Percentiles rank a stretch among this genome's conserved stretches.
Conservation (phyloP, 1,140 invertebrate genomes). For the Formica selysi region DNA sequence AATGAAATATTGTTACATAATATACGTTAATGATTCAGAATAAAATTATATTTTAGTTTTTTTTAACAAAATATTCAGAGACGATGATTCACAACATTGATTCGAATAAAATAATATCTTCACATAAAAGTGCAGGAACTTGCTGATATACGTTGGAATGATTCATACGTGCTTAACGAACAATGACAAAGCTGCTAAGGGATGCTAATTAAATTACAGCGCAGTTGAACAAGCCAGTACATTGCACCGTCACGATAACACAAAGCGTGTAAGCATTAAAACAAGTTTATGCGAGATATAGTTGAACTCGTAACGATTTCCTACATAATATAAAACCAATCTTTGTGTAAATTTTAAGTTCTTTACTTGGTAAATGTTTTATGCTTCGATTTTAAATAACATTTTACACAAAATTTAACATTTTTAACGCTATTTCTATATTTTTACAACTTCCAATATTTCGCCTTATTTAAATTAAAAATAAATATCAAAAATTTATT, state of each 20-base stretch:
- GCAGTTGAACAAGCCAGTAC: conserved; percentile 37
- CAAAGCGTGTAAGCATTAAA: neutral
- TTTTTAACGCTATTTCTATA: too few relatives aligned
- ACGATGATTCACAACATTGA: neutral
- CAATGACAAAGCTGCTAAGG: conserved; percentile 49
- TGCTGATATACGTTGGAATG: conserved; percentile 4
- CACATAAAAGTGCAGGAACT: conserved; percentile 12
- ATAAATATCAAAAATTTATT: neutral
- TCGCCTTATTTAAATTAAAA: neutral
- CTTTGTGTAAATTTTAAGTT: neutral
- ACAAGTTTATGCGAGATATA: conserved; percentile 41
- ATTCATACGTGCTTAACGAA: conserved; percentile 32
- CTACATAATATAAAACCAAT: neutral
- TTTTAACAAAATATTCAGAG: conserved; percentile 1
- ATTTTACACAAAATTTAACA: neutral
- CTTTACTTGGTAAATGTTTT: neutral
- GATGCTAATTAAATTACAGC: conserved; percentile 56
- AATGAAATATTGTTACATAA: too few relatives aligned
- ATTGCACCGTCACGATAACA: conserved; percentile 42
- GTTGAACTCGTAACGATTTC: neutral
- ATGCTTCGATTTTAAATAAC: neutral
- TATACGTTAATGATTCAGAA: neutral
- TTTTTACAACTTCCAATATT: neutral
- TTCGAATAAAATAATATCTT: conserved; percentile 12
- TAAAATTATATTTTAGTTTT: neutral